A percentile compares a stretch with the other conserved stretches of the same genome.
These are phyloP conservation scores for Andrena bicolor DNA, from an alignment of 2,888 invertebrate species.

Conservation along the genomic window DNA sequence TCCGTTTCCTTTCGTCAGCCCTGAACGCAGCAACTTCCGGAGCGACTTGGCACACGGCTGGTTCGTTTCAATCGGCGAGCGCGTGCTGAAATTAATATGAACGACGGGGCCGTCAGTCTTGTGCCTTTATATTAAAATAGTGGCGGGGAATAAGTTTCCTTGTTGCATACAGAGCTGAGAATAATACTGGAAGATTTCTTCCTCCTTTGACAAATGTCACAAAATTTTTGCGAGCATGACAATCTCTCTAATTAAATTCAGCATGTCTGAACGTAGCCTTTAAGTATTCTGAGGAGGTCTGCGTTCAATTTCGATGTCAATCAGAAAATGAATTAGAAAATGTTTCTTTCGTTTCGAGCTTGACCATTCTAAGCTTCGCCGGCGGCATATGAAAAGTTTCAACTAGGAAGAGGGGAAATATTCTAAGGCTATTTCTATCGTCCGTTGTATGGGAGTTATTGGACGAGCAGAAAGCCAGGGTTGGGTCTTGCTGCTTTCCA, in stretches of 20 bases:
- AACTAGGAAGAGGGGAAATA: not conserved
- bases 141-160: not conserved
- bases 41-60: slow-evolving; percentile 79
- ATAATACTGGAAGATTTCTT: too few relatives aligned
- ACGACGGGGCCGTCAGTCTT: slow-evolving; percentile 1
- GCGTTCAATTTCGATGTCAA: too few relatives aligned
- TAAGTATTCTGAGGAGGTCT: too few relatives aligned
- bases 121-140: not conserved
- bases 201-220: too few relatives aligned
- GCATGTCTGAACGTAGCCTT: too few relatives aligned
- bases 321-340: too few relatives aligned
- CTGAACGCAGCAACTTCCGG: slow-evolving; percentile 77
- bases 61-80: slow-evolving; percentile 77
- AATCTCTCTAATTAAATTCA: too few relatives aligned
- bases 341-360: too few relatives aligned
- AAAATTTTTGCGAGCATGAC: too few relatives aligned
- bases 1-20: slow-evolving; percentile 76
- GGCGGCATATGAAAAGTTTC: too few relatives aligned
- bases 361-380: too few relatives aligned
- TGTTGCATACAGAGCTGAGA: too few relatives aligned
- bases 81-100: slow-evolving; percentile 70
- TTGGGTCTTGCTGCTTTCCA: not conserved
- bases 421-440: not conserved
- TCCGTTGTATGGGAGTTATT: not conserved
- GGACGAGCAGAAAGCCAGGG: not conserved